Evolutionary conservation across 92 coral and sea anemone species (phyloP).

Genomic region (Zoanthus sansibaricus): DNA sequence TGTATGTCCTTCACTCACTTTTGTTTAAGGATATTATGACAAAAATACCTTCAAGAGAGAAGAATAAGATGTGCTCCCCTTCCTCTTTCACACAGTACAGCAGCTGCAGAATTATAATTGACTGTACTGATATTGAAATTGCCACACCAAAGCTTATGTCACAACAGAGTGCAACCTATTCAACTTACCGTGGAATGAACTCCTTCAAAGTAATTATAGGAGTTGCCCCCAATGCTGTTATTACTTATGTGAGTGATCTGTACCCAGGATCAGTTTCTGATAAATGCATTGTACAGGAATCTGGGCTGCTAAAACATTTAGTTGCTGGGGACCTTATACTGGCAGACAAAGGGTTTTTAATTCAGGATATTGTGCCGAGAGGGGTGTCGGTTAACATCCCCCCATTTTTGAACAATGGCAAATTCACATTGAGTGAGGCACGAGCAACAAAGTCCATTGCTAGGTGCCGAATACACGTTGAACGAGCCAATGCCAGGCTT

Average conservation of each 20-base stretch:
- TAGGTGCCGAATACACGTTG: background rate
- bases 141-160: constrained; percentile 7
- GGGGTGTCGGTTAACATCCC: constrained; percentile 4
- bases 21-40: constrained; percentile 11
- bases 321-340: constrained; percentile 17
- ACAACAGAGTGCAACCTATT: constrained; percentile 11
- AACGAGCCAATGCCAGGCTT: constrained; percentile 19
- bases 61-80: constrained; percentile 20
- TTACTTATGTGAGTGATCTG: constrained; percentile 7
- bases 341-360: constrained; percentile 13
- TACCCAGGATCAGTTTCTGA: constrained; percentile 15
- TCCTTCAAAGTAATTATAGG: constrained; percentile 6
- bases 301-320: constrained; percentile 11
- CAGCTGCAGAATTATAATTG: constrained; percentile 18
- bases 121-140: constrained; percentile 11
- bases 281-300: constrained; percentile 7
- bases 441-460: constrained; percentile 12
- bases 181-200: constrained; percentile 3
- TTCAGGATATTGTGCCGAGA: background rate
- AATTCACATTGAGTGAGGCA: background rate
- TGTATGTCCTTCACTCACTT: constrained; percentile 14
- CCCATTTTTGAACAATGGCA: constrained; percentile 7
- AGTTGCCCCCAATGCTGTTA: constrained; percentile 18
- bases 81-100: constrained; percentile 24
- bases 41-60: constrained; percentile 14